Evolutionary conservation across 2,888 invertebrate species (phyloP).

Genomic region (Scelioninae gen. 2): DNA sequence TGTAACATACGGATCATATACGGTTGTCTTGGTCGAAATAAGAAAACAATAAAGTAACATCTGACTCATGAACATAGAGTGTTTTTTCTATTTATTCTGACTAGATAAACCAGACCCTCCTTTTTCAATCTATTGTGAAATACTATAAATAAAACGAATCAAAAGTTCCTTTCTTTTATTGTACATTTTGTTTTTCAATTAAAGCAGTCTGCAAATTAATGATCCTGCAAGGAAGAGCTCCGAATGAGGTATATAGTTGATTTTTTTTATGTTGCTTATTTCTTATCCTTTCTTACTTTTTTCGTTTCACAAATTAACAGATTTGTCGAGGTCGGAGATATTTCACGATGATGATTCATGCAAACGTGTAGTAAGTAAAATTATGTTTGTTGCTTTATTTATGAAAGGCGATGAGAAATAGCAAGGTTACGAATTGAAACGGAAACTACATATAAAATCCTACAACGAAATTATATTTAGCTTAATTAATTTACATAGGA

Average conservation of each 20-base stretch:
- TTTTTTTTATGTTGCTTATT: slow-evolving; percentile 48
- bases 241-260: slow-evolving; percentile 53
- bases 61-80: slow-evolving; percentile 58
- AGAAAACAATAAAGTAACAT: slow-evolving; percentile 61
- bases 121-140: slow-evolving; percentile 38
- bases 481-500: slow-evolving; percentile 60
- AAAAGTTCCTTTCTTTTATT: too few species aligned
- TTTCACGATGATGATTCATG: slow-evolving; percentile 57
- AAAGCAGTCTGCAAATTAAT: slow-evolving; percentile 32
- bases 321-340: slow-evolving; percentile 38
- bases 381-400: slow-evolving; percentile 37
- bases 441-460: slow-evolving; percentile 46
- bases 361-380: slow-evolving; percentile 51
- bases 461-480: slow-evolving; percentile 59
- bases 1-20: slow-evolving; percentile 56
- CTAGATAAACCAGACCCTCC: slow-evolving; percentile 56
- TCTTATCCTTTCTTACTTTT: slow-evolving; percentile 20
- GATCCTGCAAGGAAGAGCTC: slow-evolving; percentile 58
- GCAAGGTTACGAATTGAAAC: slow-evolving; percentile 23
- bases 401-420: slow-evolving; percentile 2
- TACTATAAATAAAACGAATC: too few species aligned
- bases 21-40: slow-evolving; percentile 57
- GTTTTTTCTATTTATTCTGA: slow-evolving; percentile 56
- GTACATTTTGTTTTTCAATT: slow-evolving; percentile 24
- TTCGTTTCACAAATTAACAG: slow-evolving; percentile 38